Evolutionary conservation across 2,888 invertebrate species (phyloP).

Genomic region (Hymenopus coronatus): DNA sequence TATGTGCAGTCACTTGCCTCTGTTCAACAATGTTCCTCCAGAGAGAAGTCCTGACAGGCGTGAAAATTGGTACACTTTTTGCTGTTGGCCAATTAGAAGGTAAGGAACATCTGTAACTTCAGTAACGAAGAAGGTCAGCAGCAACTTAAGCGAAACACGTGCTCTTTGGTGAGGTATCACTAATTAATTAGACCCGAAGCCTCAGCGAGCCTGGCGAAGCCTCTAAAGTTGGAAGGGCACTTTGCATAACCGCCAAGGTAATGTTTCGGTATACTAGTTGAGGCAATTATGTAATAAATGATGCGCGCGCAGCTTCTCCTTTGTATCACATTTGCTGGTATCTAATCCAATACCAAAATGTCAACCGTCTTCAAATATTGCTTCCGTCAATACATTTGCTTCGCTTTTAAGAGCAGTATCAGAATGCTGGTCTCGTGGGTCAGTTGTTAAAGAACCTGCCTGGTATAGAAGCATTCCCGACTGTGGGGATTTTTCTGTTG

Average conservation of each 20-base stretch:
- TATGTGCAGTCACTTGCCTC: too few relatives aligned
- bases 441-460: too few relatives aligned
- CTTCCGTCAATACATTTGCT: too few relatives aligned
- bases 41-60: background rate
- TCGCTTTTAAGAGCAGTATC: too few relatives aligned
- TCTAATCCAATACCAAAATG: background rate
- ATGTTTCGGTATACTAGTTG: background rate
- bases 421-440: too few relatives aligned
- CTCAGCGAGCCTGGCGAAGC: too few relatives aligned
- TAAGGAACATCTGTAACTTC: background rate
- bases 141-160: background rate
- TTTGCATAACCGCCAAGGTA: background rate
- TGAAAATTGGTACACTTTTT: background rate
- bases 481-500: too few relatives aligned
- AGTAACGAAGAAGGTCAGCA: background rate
- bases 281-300: background rate
- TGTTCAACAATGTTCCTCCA: background rate
- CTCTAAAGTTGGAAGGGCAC: background rate
- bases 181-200: background rate
- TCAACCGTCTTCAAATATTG: too few relatives aligned
- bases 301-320: background rate
- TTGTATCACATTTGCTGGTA: background rate
- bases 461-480: too few relatives aligned
- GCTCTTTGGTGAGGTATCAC: background rate
- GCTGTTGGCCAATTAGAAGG: background rate